Conservation (phyloP, 2,797 vertebrate species). For the Gallinago nigripennis region DNA sequence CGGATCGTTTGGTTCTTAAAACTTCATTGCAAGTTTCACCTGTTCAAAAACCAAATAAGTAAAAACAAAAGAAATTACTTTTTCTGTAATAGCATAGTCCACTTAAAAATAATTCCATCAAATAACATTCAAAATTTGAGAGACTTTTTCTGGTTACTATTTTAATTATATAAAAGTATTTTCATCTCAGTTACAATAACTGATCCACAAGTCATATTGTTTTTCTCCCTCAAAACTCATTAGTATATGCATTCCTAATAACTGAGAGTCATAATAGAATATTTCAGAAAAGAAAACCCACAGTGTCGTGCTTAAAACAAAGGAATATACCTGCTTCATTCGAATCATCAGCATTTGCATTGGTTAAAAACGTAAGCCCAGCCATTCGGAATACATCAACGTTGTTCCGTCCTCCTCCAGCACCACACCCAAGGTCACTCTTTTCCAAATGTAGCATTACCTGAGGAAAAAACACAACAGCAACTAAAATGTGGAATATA, state of each 20-base stretch:
- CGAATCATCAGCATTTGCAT: constrained; percentile 80
- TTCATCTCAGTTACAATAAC: neutral
- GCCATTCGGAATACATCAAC: constrained; percentile 84
- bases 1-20: constrained; percentile 78
- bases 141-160: neutral
- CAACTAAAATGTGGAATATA: neutral
- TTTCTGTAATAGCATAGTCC: neutral
- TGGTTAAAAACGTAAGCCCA: constrained; percentile 91
- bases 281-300: neutral
- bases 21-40: constrained; percentile 77
- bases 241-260: neutral
- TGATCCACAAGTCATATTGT: neutral
- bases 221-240: neutral
- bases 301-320: neutral
- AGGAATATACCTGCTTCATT: constrained; percentile 65
- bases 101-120: neutral
- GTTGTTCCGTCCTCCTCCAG: constrained; percentile 86
- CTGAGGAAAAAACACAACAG: constrained; percentile 66
- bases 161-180: neutral
- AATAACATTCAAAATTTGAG: neutral
- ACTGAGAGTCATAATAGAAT: rapidly evolving
- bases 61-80: neutral
- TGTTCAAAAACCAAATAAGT: constrained; percentile 51
- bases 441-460: constrained; percentile 82
- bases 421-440: constrained; percentile 90